Evolutionary conservation across 2,113 vertebrate species (phyloP).

Genomic region (Ctenodactylus gundi): DNA sequence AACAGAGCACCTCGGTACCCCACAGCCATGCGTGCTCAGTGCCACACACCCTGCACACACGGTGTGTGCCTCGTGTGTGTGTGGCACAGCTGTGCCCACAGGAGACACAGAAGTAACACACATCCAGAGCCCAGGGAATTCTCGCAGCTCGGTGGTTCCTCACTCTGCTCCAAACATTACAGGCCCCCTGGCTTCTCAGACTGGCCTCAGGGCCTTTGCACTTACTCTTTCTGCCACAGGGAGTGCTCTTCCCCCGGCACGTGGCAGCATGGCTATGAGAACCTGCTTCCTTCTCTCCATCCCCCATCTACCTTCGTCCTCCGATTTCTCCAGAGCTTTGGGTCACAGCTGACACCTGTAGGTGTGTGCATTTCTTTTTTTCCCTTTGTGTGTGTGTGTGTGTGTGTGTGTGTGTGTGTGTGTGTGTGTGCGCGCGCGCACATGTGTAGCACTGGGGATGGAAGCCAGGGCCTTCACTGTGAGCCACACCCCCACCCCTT

Average conservation of each 20-base stretch:
- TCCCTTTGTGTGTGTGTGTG: too few relatives aligned
- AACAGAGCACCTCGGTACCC: not conserved
- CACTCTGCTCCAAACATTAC: too few relatives aligned
- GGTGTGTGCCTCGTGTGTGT: not conserved
- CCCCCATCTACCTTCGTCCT: accelerated
- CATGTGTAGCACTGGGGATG: too few relatives aligned
- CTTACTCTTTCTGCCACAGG: not conserved
- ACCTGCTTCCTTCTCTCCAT: not conserved
- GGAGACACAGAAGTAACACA: not conserved
- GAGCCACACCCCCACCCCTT: too few relatives aligned
- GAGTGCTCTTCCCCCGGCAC: accelerated
- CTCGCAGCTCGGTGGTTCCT: too few relatives aligned
- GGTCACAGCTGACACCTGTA: not conserved
- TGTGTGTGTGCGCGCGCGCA: too few relatives aligned
- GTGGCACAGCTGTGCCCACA: accelerated
- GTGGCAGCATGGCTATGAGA: accelerated
- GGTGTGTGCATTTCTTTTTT: not conserved
- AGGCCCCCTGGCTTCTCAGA: not conserved
- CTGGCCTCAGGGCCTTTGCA: not conserved
- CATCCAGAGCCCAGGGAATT: too few relatives aligned
- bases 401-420: too few relatives aligned
- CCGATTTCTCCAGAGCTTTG: not conserved
- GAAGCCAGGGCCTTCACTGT: too few relatives aligned
- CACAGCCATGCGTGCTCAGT: accelerated
- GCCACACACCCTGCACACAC: not conserved